Conservation (phyloP, 2,113 vertebrate species). For the Chitala chitala region DNA sequence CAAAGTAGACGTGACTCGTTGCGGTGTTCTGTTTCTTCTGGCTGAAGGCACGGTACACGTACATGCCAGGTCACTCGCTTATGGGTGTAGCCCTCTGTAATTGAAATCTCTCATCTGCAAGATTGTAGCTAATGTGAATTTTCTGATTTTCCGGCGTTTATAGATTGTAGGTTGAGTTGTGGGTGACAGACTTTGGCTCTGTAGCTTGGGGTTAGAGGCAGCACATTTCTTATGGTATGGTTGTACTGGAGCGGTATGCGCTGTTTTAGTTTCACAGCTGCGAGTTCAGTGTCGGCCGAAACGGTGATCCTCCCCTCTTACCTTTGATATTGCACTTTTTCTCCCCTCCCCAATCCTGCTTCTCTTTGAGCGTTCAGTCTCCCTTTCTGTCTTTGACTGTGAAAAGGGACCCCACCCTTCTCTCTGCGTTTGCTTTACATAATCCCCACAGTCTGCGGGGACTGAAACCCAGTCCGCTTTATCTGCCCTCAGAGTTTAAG, state of each 20-base stretch:
- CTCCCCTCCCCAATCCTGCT: background rate
- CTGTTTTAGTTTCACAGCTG: background rate
- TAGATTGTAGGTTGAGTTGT: too few species aligned
- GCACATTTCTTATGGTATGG: too few species aligned
- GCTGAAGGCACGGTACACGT: too few species aligned
- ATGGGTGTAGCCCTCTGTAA: too few species aligned
- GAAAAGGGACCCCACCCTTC: background rate
- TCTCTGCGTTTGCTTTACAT: background rate
- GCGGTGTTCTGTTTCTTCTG: too few species aligned
- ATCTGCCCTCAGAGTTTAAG: background rate
- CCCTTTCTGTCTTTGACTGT: background rate
- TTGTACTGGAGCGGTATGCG: background rate
- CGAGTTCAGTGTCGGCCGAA: background rate
- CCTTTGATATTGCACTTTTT: background rate
- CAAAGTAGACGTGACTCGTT: too few species aligned
- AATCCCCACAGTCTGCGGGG: background rate
- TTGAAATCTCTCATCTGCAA: too few species aligned
- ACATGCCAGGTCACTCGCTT: too few species aligned
- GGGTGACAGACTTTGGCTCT: too few species aligned
- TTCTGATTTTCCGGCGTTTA: too few species aligned
- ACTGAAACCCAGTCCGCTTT: background rate
- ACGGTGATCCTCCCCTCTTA: background rate
- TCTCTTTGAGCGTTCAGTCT: background rate
- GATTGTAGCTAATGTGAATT: too few species aligned
- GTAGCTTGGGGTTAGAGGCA: too few species aligned